Base-by-base conservation (phyloP, 2,113 vertebrate genomes). In the Microtus pennsylvanicus region DNA sequence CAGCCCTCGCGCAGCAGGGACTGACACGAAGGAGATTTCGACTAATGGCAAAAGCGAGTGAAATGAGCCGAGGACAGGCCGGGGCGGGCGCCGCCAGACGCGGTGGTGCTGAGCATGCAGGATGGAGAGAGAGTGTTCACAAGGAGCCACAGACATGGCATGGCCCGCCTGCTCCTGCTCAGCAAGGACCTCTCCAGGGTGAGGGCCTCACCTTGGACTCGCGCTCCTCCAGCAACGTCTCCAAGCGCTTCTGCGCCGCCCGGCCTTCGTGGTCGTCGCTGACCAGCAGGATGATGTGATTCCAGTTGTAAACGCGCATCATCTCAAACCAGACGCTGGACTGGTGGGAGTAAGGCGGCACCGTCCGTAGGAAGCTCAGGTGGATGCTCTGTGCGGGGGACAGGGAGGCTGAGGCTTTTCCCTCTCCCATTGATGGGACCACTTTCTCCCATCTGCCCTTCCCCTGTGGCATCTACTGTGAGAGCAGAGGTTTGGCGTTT, bases 241-340 rank as follows among this genome's bases (percentile, higher is more conserved):
- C 99, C 76, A 99, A 99, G 97, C 99, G 99, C 98, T 99, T 99
- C 96, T 99, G 99, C 24, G 99, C 99, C 1, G 99, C 99, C 45
- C 99, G 99, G 94, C 99, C 99, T 98, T 99, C 99, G 12, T 99
- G 99, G 98, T 99, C 99, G 7, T 99, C 99, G 5, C 99, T 99
- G 98, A 99, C 99, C 72, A 99, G 99, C 97, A 99, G 98, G 97
- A 99, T 99, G 98, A 99, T 98, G 98, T 99, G 99, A 97, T 99
- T 99, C 99, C 99, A 99, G 98, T 99, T 99, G 98, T 99, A 99
- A 96, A 99, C 99, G 3, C 99, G 99, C 99, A 99, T 99, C 99
- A 99, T 99, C 98, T 99, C 99, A 77, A 99, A 99, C 99, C 99
- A 99, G 83, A 99, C 99, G 0, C 99, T 99, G 1, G 99, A 99